phyloP scores from a whole-genome alignment of 2,113 vertebrate species.

The Archocentrus centrarchus region DNA sequence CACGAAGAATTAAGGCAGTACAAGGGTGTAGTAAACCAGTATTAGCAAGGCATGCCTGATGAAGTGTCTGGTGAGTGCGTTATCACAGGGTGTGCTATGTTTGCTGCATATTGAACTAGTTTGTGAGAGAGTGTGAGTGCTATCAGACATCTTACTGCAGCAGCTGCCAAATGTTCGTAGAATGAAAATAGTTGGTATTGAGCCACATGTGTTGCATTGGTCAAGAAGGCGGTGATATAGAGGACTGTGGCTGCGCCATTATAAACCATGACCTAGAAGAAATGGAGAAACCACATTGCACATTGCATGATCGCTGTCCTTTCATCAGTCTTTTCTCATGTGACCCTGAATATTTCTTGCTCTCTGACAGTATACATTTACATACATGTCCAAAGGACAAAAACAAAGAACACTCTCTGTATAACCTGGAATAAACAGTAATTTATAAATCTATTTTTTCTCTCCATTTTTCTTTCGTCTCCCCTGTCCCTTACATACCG shows the following conservation, averaged over 20 bases:
- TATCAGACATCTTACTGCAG: conserved; percentile 83
- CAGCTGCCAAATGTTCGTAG: conserved; percentile 81
- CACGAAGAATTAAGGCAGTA: not conserved
- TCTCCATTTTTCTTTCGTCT: not conserved
- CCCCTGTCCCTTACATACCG: conserved; percentile 77
- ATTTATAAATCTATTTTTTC: not conserved
- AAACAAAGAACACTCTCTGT: not conserved
- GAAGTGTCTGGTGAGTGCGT: not conserved
- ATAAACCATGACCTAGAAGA: conserved; percentile 86
- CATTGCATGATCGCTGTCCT: too few relatives aligned
- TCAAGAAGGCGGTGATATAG: conserved; percentile 87
- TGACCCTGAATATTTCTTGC: not conserved
- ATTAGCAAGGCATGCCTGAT: too few relatives aligned
- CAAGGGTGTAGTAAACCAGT: not conserved
- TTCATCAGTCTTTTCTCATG: not conserved
- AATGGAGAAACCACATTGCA: not conserved
- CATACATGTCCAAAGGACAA: not conserved
- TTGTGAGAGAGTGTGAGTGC: not conserved
- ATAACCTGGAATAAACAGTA: too few relatives aligned
- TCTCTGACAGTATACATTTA: not conserved
- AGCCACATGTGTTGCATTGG: conserved; percentile 74
- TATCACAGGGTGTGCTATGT: not conserved
- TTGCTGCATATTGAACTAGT: not conserved
- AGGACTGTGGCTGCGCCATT: conserved; percentile 78
- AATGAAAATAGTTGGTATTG: not conserved